Percentiles rank a stretch among this genome's conserved stretches.
These are phyloP conservation scores for Tolmerus cingulatus DNA, from an alignment of 2,888 invertebrate species.

Conservation along the genomic window DNA sequence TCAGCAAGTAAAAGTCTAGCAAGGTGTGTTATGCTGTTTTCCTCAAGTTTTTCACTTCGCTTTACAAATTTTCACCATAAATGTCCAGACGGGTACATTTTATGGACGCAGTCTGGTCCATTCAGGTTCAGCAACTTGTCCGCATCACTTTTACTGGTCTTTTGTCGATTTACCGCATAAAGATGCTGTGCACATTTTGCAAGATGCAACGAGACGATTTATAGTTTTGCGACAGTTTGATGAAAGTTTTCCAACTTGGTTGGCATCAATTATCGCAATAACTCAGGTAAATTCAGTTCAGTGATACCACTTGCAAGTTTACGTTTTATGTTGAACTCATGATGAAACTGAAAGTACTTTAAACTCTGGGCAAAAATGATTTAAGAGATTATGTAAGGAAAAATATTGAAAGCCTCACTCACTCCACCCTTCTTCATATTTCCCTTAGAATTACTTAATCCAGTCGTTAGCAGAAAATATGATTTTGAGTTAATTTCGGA, in stretches of 20 bases:
- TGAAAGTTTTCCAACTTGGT: neutral
- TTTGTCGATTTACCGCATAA: neutral
- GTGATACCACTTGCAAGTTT: neutral
- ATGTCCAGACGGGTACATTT: constrained; percentile 12
- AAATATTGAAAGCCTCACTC: no score
- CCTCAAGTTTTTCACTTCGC: constrained; percentile 11
- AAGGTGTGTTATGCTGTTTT: neutral
- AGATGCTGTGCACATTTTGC: neutral
- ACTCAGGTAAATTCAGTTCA: neutral
- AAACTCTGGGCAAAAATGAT: neutral
- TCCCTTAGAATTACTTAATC: no score
- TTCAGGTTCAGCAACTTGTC: constrained; percentile 17
- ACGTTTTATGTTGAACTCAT: neutral
- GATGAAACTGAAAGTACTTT: neutral
- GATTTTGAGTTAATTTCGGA: no score
- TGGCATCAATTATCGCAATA: neutral
- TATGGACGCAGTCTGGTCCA: neutral
- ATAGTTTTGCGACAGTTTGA: neutral
- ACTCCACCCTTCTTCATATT: no score
- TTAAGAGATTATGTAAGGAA: neutral
- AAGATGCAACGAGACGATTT: neutral
- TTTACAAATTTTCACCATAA: constrained; percentile 21
- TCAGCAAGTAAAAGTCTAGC: neutral
- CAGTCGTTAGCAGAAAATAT: no score
- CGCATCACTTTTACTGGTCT: constrained; percentile 13